Evolutionary conservation across 2,113 vertebrate species (phyloP).

Genomic region (Triplophysa tibetana): DNA sequence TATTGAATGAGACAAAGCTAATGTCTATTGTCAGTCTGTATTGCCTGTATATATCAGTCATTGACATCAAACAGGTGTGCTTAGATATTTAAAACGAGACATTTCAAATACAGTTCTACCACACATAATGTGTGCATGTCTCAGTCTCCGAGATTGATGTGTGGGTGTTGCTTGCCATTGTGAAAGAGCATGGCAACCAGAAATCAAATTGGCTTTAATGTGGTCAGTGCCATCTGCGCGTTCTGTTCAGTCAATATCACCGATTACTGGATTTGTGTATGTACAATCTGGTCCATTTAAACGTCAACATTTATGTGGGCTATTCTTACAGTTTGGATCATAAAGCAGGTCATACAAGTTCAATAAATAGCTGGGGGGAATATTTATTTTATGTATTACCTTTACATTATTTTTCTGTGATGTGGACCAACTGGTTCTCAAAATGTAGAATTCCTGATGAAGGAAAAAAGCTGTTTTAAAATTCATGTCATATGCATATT

Average conservation of each 20-base stretch:
- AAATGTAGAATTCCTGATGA: background rate
- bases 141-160: slow-evolving; percentile 18
- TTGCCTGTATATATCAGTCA: too few species aligned
- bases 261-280: background rate
- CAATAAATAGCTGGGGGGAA: background rate
- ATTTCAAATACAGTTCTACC: background rate
- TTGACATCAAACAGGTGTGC: background rate
- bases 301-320: background rate
- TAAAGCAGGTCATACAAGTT: slow-evolving; percentile 12
- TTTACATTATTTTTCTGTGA: background rate
- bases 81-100: background rate
- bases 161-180: slow-evolving; percentile 27
- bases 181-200: slow-evolving; percentile 55
- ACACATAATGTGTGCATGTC: background rate
- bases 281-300: background rate
- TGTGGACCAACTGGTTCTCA: background rate
- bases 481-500: too few species aligned
- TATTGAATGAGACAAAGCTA: background rate
- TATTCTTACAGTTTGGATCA: background rate
- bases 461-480: too few species aligned
- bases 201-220: slow-evolving; percentile 29
- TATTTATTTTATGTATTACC: background rate
- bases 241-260: background rate
- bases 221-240: slow-evolving; percentile 23
- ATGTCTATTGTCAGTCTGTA: background rate